These are phyloP conservation scores for Conchocele bisecta DNA, from an alignment of 2,888 invertebrate species.

Conservation along the genomic window DNA sequence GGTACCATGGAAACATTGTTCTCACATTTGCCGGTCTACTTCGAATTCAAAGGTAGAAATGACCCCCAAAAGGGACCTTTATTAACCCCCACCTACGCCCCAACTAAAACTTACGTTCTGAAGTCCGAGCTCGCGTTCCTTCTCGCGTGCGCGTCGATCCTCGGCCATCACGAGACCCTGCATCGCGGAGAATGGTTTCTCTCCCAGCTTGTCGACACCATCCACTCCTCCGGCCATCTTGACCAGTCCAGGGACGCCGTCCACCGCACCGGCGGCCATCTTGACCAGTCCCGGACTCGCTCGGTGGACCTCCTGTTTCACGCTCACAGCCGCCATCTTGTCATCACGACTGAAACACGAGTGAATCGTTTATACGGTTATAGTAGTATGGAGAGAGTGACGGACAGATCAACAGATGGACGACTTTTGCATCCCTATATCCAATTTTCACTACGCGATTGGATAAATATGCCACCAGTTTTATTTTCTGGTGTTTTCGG, in stretches of 20 bases:
- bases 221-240: conserved; percentile 16
- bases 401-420: too few relatives aligned
- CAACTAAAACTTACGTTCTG: conserved; percentile 70
- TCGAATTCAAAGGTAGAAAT: too few relatives aligned
- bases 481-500: neutral
- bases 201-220: conserved; percentile 29
- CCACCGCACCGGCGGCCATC: conserved; percentile 19
- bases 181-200: conserved; percentile 49
- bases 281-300: conserved; percentile 31
- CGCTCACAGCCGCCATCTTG: conserved; percentile 56
- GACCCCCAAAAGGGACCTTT: too few relatives aligned
- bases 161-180: conserved; percentile 56
- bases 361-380: neutral
- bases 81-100: too few relatives aligned
- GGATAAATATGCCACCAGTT: neutral
- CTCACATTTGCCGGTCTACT: too few relatives aligned
- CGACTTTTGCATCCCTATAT: too few relatives aligned
- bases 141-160: conserved; percentile 60
- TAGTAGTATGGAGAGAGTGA: neutral
- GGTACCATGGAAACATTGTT: too few relatives aligned
- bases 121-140: conserved; percentile 67
- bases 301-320: conserved; percentile 40
- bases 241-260: conserved; percentile 14
- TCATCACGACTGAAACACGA: conserved; percentile 51
- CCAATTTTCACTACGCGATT: too few relatives aligned